phyloP scores from a whole-genome alignment of 2,113 vertebrate genomes.

The Sebastes schlegelii region DNA sequence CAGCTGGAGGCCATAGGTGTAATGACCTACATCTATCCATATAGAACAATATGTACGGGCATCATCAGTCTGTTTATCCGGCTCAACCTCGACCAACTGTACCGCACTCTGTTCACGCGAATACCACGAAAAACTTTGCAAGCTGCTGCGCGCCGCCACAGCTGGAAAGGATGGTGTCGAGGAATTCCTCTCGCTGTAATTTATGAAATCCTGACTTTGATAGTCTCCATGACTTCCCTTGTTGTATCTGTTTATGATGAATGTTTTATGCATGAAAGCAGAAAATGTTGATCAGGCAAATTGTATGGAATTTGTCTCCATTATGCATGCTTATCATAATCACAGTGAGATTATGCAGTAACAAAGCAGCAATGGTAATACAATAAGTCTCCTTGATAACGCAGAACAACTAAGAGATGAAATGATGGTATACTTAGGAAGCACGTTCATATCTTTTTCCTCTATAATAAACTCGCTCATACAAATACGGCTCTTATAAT shows the following conservation, averaged over 20 bases:
- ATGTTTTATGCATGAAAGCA: slow-evolving; percentile 77
- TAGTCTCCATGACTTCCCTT: slow-evolving; percentile 56
- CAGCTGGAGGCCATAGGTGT: slow-evolving; percentile 69
- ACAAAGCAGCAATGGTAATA: slow-evolving; percentile 66
- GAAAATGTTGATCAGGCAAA: slow-evolving; percentile 74
- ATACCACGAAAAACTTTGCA: slow-evolving; percentile 29
- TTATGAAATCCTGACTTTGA: slow-evolving; percentile 69
- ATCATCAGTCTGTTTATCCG: slow-evolving; percentile 65
- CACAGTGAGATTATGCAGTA: slow-evolving; percentile 76
- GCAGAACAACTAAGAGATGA: slow-evolving; percentile 55
- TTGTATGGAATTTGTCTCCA: slow-evolving; percentile 77
- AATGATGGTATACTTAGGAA: slow-evolving; percentile 41
- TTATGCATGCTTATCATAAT: slow-evolving; percentile 82
- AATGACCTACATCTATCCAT: slow-evolving; percentile 73
- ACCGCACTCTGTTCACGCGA: slow-evolving; percentile 13
- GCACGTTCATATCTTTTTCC: slow-evolving; percentile 28
- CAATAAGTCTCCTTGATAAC: slow-evolving; percentile 70
- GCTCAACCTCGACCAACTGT: slow-evolving; percentile 67
- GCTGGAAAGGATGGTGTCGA: slow-evolving; percentile 29
- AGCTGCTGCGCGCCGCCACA: slow-evolving; percentile 32
- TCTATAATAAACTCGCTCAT: slow-evolving; percentile 27
- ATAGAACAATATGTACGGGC: slow-evolving; percentile 66
- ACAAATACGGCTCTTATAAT: slow-evolving; percentile 30
- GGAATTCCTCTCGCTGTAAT: slow-evolving; percentile 43
- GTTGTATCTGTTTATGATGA: slow-evolving; percentile 64